Percentiles rank a stretch among this genome's conserved stretches.
Evolutionary conservation across 2,888 invertebrate genomes (phyloP).

Genomic region (Nemotelus nigrinus): DNA sequence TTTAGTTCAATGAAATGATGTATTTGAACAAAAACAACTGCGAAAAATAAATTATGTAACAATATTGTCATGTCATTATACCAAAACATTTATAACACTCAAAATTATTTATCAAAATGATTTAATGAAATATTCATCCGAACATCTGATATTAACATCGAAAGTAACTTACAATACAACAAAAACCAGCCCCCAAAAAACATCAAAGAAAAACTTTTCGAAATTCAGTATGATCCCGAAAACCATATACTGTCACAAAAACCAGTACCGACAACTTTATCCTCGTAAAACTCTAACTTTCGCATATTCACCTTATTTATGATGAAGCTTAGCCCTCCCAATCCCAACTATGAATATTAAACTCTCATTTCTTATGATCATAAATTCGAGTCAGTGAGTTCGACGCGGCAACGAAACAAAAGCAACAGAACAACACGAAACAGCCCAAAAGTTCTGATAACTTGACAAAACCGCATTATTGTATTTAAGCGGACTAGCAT

Average conservation of each 20-base stretch:
- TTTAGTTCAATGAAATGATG: too few relatives aligned
- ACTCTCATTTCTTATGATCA: conserved; percentile 26
- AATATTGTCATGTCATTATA: too few relatives aligned
- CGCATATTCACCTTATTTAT: conserved; percentile 26
- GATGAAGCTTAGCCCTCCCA: conserved; percentile 6
- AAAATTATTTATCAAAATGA: too few relatives aligned
- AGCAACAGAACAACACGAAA: conserved; percentile 9
- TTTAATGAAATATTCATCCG: too few relatives aligned
- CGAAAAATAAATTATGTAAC: too few relatives aligned
- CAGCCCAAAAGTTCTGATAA: conserved; percentile 23
- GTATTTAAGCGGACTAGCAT: conserved; percentile 28
- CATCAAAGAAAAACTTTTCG: too few relatives aligned
- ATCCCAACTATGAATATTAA: conserved; percentile 30
- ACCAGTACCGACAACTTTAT: background rate
- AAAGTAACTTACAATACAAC: too few relatives aligned
- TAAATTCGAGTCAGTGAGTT: background rate
- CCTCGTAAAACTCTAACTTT: background rate
- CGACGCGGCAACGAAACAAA: background rate
- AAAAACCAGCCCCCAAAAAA: too few relatives aligned
- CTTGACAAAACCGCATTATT: conserved; percentile 24
- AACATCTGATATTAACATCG: too few relatives aligned
- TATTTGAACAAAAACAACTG: too few relatives aligned
- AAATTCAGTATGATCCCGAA: too few relatives aligned
- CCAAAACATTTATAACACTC: too few relatives aligned
- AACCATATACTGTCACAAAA: background rate